Conservation (phyloP, 2,888 invertebrate genomes). For the Macaria liturata region DNA sequence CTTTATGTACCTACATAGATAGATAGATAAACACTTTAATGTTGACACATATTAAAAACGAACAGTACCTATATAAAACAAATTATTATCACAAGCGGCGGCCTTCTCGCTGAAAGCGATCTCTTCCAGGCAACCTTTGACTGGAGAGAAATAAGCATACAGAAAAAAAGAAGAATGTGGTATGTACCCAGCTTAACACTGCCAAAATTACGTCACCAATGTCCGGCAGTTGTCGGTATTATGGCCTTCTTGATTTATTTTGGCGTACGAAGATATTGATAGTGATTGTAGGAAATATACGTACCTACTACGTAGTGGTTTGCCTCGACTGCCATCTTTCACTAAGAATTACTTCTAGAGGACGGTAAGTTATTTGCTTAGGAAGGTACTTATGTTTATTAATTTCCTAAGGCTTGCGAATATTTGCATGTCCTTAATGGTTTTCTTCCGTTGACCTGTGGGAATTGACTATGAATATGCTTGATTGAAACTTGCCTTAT, state of each 20-base stretch:
- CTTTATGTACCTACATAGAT: too few species aligned
- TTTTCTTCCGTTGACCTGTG: not conserved
- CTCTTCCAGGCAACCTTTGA: too few species aligned
- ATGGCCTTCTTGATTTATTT: conserved; percentile 26
- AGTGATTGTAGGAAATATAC: conserved; percentile 22
- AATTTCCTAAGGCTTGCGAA: conserved; percentile 1
- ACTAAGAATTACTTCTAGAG: conserved; percentile 2
- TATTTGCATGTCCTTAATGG: not conserved
- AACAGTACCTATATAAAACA: too few species aligned
- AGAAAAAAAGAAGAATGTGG: not conserved
- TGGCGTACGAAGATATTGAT: conserved; percentile 15
- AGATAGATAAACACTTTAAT: too few species aligned
- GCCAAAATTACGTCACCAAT: conserved; percentile 11
- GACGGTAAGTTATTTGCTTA: not conserved
- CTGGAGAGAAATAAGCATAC: too few species aligned
- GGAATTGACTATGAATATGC: too few species aligned
- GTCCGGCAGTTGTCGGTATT: conserved; percentile 14
- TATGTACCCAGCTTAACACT: not conserved
- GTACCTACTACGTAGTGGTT: conserved; percentile 13
- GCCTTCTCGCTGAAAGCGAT: too few species aligned
- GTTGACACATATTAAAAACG: too few species aligned
- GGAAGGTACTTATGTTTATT: not conserved
- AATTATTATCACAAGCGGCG: too few species aligned
- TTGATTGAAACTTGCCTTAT: too few species aligned
- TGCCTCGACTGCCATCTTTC: conserved; percentile 24